phyloP scores from a whole-genome alignment of 2,113 vertebrate species.

The Eudyptes chrysolophus region DNA sequence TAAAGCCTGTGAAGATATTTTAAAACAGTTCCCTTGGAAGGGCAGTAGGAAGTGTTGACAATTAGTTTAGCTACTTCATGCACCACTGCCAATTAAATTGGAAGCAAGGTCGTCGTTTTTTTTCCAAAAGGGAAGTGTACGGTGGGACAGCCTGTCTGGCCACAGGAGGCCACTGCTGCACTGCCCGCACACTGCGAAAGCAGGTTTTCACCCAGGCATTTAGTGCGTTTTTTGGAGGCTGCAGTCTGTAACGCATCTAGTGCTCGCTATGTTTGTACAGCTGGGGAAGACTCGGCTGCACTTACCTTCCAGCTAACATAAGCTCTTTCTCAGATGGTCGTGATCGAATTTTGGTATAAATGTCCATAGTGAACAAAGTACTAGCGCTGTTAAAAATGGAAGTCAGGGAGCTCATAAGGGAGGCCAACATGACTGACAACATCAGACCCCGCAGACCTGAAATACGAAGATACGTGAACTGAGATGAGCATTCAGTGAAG shows the following conservation, averaged over 20 bases:
- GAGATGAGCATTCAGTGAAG: background rate
- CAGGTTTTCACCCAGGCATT: too few species aligned
- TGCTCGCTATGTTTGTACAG: rapidly evolving
- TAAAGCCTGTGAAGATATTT: background rate
- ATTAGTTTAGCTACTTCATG: background rate
- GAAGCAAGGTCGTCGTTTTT: rapidly evolving
- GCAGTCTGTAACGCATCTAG: rapidly evolving
- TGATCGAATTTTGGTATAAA: slow-evolving; percentile 87
- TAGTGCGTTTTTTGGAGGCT: rapidly evolving
- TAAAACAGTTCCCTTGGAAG: background rate
- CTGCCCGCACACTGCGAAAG: rapidly evolving
- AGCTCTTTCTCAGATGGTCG: slow-evolving; percentile 84
- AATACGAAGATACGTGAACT: background rate
- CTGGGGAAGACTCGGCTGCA: background rate
- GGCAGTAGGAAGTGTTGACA: background rate
- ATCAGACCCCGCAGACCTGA: slow-evolving; percentile 92
- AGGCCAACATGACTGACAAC: slow-evolving; percentile 95
- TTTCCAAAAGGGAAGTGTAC: rapidly evolving
- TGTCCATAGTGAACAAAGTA: slow-evolving; percentile 95
- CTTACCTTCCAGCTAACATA: slow-evolving; percentile 91
- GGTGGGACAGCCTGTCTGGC: background rate
- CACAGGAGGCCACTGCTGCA: background rate
- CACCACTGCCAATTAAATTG: rapidly evolving
- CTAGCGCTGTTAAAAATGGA: slow-evolving; percentile 98
- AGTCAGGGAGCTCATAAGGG: slow-evolving; percentile 96